Percentiles rank a stretch among this genome's conserved stretches.
These are phyloP conservation scores for Mus musculus DNA, from an alignment of 2,113 vertebrate species.

Conservation along the genomic window DNA sequence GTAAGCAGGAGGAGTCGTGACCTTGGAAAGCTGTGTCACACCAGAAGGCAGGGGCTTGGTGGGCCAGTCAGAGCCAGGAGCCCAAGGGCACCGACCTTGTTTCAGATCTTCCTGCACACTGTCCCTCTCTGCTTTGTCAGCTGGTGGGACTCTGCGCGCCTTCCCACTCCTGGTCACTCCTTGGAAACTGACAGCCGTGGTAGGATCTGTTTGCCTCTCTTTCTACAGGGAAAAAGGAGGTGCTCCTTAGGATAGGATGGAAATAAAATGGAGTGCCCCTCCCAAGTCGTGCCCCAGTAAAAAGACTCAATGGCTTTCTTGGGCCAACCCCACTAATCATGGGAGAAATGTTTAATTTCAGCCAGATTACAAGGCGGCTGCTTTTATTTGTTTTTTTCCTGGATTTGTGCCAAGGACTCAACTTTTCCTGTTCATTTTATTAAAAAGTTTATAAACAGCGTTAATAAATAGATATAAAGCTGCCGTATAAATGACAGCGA, in stretches of 20 bases:
- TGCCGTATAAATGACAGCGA: slow-evolving; percentile 43
- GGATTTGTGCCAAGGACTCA: slow-evolving; percentile 50
- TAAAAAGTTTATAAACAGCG: slow-evolving; percentile 59
- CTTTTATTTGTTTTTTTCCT: slow-evolving; percentile 42
- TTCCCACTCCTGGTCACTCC: not conserved
- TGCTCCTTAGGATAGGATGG: not conserved
- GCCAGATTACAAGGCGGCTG: not conserved
- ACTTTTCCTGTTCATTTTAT: slow-evolving; percentile 63
- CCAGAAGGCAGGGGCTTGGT: not conserved
- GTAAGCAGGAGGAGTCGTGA: not conserved
- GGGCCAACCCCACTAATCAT: not conserved
- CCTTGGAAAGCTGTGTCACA: not conserved
- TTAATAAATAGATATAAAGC: slow-evolving; percentile 63
- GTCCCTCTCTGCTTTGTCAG: no score
- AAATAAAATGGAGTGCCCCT: not conserved
- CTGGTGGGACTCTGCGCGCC: not conserved
- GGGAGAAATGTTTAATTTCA: not conserved
- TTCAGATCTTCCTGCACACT: rapidly evolving
- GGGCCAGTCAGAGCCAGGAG: not conserved
- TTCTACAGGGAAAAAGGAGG: not conserved
- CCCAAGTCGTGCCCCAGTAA: not conserved
- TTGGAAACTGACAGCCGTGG: not conserved
- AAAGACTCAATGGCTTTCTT: not conserved
- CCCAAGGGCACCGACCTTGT: not conserved
- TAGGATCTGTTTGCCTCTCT: not conserved